Base-by-base conservation (phyloP, 1,140 invertebrate species). In the Neodiprion lecontei region DNA sequence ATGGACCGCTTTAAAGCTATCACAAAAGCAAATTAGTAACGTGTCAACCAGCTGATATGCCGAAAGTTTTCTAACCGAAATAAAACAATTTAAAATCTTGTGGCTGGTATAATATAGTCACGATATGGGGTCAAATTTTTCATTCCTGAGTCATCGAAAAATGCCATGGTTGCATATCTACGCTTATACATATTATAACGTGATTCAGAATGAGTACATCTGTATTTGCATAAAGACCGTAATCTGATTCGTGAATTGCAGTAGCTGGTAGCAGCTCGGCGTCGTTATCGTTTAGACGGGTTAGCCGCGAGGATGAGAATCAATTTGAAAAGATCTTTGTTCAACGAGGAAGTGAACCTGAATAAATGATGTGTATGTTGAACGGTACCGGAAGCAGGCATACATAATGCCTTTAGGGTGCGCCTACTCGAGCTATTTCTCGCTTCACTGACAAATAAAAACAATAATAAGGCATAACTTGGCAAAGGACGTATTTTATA, bases 381-480 rank as follows among this genome's bases (percentile, higher is more conserved):
- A 75, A 70, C 74, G 76, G 77, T 79, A 78, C 79, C 85, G 85
- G 85, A 87, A 85, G 85, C 86, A 74, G 81, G 79, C 82, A 80
- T 81, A 80, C 85, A 82, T 86, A 86, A 85, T 85, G 81, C 80
- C 80, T 75, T 76, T 85, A 61, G 85, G 85, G 85, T 86, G 86
- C 83, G 86, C 81, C 87, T 77, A 80, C 73, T 76, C 74, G 76
- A 79, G 76, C 81, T 83, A 87, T 88, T 87, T 88, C 82, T 87
- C 87, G 86, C 87, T 87, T 88, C 86, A 86, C 83, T 88, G 87
- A 72, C 82, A 87, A 86, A 87, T 86, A 80, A 83, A 87, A 86
- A 86, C 81, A 84, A 81, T 76, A 80, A 83, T 83, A 74, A 81
- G 76, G 72, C 68, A 72, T 75, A 78, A 82, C 78, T 78, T 74